Evolutionary conservation across 92 coral and sea anemone genomes (phyloP), one percentile per base, ranked within the genome.

Genomic region (Heliopora coerulea): DNA sequence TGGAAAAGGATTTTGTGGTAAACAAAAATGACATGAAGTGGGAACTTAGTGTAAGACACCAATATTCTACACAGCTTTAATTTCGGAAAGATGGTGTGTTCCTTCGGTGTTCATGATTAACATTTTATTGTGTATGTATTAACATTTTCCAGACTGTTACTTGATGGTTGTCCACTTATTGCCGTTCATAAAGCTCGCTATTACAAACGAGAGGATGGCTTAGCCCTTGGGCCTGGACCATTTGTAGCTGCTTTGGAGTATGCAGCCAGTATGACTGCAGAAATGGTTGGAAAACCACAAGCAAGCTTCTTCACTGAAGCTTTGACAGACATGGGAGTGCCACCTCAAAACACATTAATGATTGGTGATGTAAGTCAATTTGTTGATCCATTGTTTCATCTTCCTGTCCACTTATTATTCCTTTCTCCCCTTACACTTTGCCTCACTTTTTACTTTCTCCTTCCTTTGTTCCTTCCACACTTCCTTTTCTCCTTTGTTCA

Each of bases 191-290:
- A 90, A 73, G 96, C 88, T 18, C 83, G 91, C 40, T 93, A 90
- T 68, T 90, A 83, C 83, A 85, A 78, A 54, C 74, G 88, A 69
- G 90, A 89, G 50, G 96, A 90, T 90, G 98, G 98, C n/a, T 79
- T 93, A 56, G 95, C 95, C 6, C 89, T 93, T n/a, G 98, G 98
- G 3, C 96, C 96, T 65, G 96, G 98, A 2, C 98, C 96, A 54
- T 93, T 93, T 83, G 96, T 90, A 9, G 46, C 96, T 11, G 96
- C 93, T 33, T 83, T 93, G 74, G 98, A 93, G 65, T 93, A 74
- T 79, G 91, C 96, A 0, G 79, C 95, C 21, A 88, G 83, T 79
- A 64, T 81, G 31, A 79, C 80, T 56, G 91, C 98, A 35, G 93
- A 85, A 72, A 84, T 85, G 17, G 85, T 90, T 19, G 98, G 98